Evolutionary conservation across 2,888 invertebrate species (phyloP).

Genomic region (Lasioglossum lativentre): DNA sequence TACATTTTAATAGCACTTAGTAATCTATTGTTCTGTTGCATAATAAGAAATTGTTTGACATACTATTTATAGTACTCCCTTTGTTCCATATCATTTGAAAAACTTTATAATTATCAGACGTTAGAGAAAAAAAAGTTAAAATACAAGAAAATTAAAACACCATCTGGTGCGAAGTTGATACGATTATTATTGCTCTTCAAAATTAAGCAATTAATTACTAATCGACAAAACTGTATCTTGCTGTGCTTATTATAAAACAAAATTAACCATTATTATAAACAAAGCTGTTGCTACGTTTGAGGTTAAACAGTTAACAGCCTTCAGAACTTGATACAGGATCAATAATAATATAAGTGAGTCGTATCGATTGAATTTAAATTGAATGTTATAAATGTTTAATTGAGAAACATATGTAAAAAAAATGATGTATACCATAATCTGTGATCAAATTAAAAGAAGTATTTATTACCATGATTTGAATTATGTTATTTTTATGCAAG

Average conservation of each 20-base stretch:
- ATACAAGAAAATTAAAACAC: background rate
- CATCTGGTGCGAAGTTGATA: background rate
- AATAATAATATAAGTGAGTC: too few species aligned
- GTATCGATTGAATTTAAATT: background rate
- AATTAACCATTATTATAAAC: background rate
- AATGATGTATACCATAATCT: too few species aligned
- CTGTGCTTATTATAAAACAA: background rate
- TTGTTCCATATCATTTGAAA: background rate
- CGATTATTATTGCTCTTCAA: background rate
- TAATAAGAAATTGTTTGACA: background rate
- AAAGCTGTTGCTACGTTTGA: too few species aligned
- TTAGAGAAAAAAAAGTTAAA: background rate
- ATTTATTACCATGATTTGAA: background rate
- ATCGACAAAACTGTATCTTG: background rate
- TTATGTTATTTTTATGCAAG: background rate
- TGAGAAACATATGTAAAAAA: too few species aligned
- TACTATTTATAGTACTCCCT: background rate
- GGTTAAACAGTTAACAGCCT: background rate
- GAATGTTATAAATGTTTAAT: background rate
- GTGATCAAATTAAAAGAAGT: background rate
- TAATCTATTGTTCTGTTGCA: background rate
- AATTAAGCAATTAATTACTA: background rate
- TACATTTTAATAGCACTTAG: background rate
- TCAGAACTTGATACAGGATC: background rate
- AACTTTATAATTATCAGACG: background rate